phyloP scores from a whole-genome alignment of 2,113 vertebrate genomes.

The Atlantisia rogersi region DNA sequence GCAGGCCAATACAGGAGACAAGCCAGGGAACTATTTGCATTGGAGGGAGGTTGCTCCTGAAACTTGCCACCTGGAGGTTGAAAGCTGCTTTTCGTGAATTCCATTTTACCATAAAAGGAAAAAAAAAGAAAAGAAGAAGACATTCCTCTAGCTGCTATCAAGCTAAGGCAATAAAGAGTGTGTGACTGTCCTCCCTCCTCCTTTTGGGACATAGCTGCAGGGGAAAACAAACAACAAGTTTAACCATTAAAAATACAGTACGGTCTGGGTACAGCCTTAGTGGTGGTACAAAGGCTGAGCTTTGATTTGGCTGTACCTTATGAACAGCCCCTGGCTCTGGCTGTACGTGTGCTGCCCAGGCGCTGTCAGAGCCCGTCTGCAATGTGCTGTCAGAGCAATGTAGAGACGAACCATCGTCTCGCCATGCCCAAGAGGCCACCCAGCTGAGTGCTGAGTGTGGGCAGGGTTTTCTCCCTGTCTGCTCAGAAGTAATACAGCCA shows the following conservation, averaged over 20 bases:
- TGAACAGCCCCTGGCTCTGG: not conserved
- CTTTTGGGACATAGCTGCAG: not conserved
- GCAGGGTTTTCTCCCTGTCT: not conserved
- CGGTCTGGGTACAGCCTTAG: not conserved
- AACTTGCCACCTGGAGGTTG: not conserved
- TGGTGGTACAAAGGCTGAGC: not conserved
- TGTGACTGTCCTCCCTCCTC: not conserved
- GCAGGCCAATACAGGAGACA: not conserved
- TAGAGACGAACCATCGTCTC: not conserved
- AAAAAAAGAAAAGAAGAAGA: not conserved
- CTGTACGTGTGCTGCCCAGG: not conserved
- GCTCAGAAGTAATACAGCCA: fast-evolving
- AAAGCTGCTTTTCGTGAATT: not conserved
- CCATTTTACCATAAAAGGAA: not conserved
- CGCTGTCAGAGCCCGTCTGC: not conserved
- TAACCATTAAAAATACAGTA: not conserved
- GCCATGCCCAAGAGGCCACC: not conserved
- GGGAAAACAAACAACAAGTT: not conserved
- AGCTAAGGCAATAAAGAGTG: not conserved
- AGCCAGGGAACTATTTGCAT: not conserved
- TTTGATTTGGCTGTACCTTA: not conserved
- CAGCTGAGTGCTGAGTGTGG: fast-evolving
- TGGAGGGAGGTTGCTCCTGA: not conserved
- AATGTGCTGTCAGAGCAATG: fast-evolving
- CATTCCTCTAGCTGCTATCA: not conserved